Conservation (phyloP, 1,140 invertebrate genomes). For the Nautilus pompilius region DNA sequence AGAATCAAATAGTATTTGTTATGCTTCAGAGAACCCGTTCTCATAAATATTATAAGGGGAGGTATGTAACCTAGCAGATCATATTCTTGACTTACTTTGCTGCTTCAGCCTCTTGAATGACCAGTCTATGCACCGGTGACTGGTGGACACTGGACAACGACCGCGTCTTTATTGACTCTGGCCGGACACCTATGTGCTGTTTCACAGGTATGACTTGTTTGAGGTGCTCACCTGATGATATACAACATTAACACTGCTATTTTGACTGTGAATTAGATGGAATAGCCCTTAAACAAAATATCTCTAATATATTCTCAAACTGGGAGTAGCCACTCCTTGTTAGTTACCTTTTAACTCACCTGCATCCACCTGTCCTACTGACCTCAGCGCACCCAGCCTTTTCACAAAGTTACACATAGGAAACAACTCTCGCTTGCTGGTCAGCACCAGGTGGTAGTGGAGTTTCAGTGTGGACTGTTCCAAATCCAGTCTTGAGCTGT, state of each 20-base stretch:
- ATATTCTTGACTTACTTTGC: conserved; percentile 53
- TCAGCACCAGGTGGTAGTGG: conserved; percentile 73
- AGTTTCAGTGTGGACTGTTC: conserved; percentile 59
- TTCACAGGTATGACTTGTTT: conserved; percentile 25
- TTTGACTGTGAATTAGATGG: too few relatives aligned
- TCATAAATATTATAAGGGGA: too few relatives aligned
- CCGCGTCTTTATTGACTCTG: conserved; percentile 66
- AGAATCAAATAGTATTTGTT: not conserved
- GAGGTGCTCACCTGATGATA: not conserved
- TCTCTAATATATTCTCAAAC: too few relatives aligned
- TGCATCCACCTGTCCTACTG: too few relatives aligned
- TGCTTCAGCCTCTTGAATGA: conserved; percentile 63
- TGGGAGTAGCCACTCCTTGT: not conserved
- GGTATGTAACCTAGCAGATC: too few relatives aligned
- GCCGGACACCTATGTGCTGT: conserved; percentile 35
- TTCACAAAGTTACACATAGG: conserved; percentile 66
- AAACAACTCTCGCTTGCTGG: conserved; percentile 67
- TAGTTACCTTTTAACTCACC: too few relatives aligned
- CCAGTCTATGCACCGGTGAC: conserved; percentile 68
- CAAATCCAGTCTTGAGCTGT: conserved; percentile 6
- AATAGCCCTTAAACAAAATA: too few relatives aligned
- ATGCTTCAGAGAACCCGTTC: not conserved
- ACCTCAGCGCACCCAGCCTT: conserved; percentile 63
- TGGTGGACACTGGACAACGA: conserved; percentile 76
- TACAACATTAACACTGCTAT: too few relatives aligned